phyloP scores from a whole-genome alignment of 2,888 invertebrate species.

The Thecocarcelia acutangulata region DNA sequence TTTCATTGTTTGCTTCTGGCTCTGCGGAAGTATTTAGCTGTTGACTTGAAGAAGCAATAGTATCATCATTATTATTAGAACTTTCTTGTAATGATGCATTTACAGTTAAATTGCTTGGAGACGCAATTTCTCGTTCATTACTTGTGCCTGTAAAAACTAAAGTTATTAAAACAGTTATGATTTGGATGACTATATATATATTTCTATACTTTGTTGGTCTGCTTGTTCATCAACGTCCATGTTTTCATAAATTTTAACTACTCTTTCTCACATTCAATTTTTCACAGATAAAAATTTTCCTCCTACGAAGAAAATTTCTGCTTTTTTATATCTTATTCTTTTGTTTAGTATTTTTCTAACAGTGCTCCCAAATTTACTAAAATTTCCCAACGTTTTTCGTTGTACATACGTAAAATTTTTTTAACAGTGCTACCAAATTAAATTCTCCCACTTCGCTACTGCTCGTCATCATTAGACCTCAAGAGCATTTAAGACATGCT shows the following conservation, averaged over 20 bases:
- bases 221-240: slow-evolving; percentile 68
- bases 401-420: too few species aligned
- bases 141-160: slow-evolving; percentile 10
- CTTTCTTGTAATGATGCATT: background rate
- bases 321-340: slow-evolving; percentile 29
- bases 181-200: background rate
- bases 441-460: too few species aligned
- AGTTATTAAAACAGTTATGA: too few species aligned
- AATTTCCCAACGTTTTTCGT: slow-evolving; percentile 10
- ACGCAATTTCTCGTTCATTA: slow-evolving; percentile 43
- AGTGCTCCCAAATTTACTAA: slow-evolving; percentile 23
- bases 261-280: slow-evolving; percentile 37
- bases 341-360: slow-evolving; percentile 15
- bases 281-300: slow-evolving; percentile 33
- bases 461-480: too few species aligned
- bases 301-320: slow-evolving; percentile 32
- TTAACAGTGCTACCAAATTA: too few species aligned
- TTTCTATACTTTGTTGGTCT: slow-evolving; percentile 43
- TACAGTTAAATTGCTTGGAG: slow-evolving; percentile 34
- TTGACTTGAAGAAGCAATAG: slow-evolving; percentile 26
- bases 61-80: background rate
- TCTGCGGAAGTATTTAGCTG: background rate
- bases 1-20: background rate
- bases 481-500: too few species aligned
- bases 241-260: background rate